Conservation (phyloP, 1,140 invertebrate genomes). For the Melanaphis sacchari region DNA sequence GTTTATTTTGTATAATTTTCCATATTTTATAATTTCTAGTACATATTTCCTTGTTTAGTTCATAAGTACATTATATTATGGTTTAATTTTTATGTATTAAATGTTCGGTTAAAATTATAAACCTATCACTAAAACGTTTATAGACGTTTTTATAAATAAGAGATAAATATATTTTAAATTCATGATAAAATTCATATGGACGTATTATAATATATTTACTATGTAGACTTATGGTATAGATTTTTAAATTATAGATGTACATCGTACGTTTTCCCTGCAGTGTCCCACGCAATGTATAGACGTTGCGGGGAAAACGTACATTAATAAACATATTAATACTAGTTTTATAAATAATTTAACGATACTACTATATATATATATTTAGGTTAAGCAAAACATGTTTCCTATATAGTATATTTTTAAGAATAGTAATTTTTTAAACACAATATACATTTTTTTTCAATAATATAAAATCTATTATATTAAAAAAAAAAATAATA, state of each 20-base stretch:
- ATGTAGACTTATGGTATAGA: too few relatives aligned
- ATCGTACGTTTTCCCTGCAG: too few relatives aligned
- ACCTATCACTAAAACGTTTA: not conserved
- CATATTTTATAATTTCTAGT: not conserved
- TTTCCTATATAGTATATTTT: not conserved
- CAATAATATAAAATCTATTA: not conserved
- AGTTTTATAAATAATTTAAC: not conserved
- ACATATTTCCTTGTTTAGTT: not conserved
- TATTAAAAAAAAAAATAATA: not conserved
- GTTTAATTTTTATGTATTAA: too few relatives aligned
- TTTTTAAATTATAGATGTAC: too few relatives aligned
- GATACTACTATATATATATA: not conserved
- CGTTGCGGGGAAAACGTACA: too few relatives aligned
- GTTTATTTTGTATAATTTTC: too few relatives aligned
- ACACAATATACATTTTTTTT: not conserved
- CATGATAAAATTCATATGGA: not conserved
- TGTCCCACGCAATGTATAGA: too few relatives aligned
- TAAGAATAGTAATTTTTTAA: not conserved
- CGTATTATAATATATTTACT: too few relatives aligned
- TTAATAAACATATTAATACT: not conserved
- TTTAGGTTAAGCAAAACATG: too few relatives aligned
- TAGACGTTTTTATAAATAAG: not conserved
- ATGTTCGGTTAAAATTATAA: not conserved
- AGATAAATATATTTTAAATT: not conserved
- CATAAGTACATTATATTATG: too few relatives aligned